Base-by-base conservation (phyloP, 2,113 vertebrate species). In the Cardinalis cardinalis region DNA sequence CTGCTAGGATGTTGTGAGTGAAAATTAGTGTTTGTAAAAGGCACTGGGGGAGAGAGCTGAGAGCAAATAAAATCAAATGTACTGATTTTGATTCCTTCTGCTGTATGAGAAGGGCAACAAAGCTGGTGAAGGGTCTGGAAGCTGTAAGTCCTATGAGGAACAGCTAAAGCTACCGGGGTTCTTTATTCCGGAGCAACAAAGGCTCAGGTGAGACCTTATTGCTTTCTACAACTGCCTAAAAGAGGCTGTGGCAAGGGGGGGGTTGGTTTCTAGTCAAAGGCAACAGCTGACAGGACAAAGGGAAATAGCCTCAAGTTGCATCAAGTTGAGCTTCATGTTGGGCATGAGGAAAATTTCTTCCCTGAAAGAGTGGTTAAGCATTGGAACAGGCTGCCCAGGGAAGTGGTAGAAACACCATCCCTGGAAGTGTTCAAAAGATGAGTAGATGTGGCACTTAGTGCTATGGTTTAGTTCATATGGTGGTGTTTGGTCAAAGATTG, bases 21-120 rank as follows among this genome's bases (percentile, higher is more conserved):
- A 89, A 76, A 95, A 94, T 84, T 29, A 75, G 24, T 21, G 25
- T 78, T 65, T 72, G 61, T 23, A 60, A 87, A 90, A 90, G 17
- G n/a, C 55, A 76, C 21, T 49, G 34, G 59, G 44, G 63, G n/a
- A 82, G 24, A 28, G 49, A 34, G n/a, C 23, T 41, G 16, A 46
- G 61, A 71, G 51, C 55, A 49, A 41, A 56, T 9, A 76, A 84
- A 68, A 85, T 34, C 14, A 32, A 71, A 80, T 1, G 1, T 8
- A 85, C 24, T 32, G 44, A 77, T 52, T 88, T 41, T 52, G 44
- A 74, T 53, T 76, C 52, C 34, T 83, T 70, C 59, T 89, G 34
- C 76, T 80, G 18, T 43, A 49, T 36, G 55, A 75, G 48, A 69
- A 69, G 14, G 25, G 18, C 18, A 69, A 69, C 55, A 55, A 69